Percentiles rank a stretch among this genome's conserved stretches.
These are phyloP conservation scores for Gavialis gangeticus DNA, from an alignment of 2,113 vertebrate genomes.

Conservation along the genomic window DNA sequence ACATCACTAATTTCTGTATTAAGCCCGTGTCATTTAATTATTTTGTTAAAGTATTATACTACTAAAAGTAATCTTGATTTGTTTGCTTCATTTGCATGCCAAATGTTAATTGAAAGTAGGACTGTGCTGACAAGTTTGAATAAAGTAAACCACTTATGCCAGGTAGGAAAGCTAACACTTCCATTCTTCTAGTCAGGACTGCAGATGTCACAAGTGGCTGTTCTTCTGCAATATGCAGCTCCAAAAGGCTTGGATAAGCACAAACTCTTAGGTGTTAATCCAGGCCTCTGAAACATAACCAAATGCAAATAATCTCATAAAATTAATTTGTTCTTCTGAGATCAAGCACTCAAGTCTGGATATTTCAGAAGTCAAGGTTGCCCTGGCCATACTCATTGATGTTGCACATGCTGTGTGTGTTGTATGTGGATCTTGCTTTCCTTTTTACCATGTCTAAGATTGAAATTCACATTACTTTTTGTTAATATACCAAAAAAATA, in stretches of 20 bases:
- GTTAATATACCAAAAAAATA: neutral
- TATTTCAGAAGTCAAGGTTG: neutral
- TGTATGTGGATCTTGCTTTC: neutral
- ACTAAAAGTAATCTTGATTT: neutral
- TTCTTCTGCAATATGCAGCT: neutral
- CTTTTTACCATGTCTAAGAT: neutral
- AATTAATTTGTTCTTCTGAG: neutral
- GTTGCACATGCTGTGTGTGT: neutral
- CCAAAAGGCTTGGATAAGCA: neutral
- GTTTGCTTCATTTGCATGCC: neutral
- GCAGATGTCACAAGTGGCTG: neutral
- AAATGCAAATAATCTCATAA: neutral
- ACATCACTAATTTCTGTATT: neutral
- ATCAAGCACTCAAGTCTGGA: neutral
- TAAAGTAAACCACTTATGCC: neutral
- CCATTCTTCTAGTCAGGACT: neutral
- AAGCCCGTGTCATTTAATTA: neutral
- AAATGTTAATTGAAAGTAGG: neutral
- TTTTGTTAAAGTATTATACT: neutral
- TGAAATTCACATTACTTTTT: neutral
- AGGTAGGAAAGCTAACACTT: neutral
- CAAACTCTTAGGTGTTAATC: neutral
- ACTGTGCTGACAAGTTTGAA: neutral
- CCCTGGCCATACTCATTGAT: neutral
- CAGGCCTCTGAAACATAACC: neutral